Percentiles rank a stretch among this genome's conserved stretches.
Evolutionary conservation across 2,888 invertebrate species (phyloP).

Genomic region (Drosophila anomalata): DNA sequence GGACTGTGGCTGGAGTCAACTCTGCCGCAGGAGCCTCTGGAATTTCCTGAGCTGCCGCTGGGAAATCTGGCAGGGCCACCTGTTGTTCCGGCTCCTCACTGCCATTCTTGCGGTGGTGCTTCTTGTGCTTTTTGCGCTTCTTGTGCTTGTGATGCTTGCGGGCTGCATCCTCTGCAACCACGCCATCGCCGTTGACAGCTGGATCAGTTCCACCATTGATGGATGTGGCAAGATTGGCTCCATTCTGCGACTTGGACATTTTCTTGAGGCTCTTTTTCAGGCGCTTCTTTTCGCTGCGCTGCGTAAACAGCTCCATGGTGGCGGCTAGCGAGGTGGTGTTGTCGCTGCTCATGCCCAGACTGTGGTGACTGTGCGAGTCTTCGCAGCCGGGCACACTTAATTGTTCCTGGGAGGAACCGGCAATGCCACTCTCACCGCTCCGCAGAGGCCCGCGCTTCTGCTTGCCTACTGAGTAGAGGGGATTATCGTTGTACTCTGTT

Average conservation of each 20-base stretch:
- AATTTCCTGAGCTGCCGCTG: constrained; percentile 27
- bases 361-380: constrained; percentile 62
- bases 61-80: constrained; percentile 44
- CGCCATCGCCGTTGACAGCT: constrained; percentile 30
- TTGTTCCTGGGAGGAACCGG: constrained; percentile 45
- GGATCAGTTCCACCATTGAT: constrained; percentile 35
- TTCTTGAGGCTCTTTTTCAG: constrained; percentile 80
- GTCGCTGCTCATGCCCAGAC: constrained; percentile 62
- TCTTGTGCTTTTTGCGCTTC: constrained; percentile 92
- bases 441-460: constrained; percentile 72
- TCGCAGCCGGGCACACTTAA: constrained; percentile 49
- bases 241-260: constrained; percentile 71
- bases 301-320: constrained; percentile 78
- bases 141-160: constrained; percentile 91
- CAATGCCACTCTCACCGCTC: constrained; percentile 44
- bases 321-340: constrained; percentile 73
- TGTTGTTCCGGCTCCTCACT: constrained; percentile 57
- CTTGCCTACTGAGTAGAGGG: constrained; percentile 82
- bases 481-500: constrained; percentile 83
- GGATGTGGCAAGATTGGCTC: constrained; percentile 22
- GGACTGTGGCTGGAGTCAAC: constrained; percentile 3
- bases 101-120: constrained; percentile 85
- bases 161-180: constrained; percentile 56
- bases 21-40: constrained; percentile 3
- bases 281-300: constrained; percentile 82